Evolutionary conservation across 1,140 invertebrate genomes (phyloP).

Genomic region (Drosophila sturtevanti): DNA sequence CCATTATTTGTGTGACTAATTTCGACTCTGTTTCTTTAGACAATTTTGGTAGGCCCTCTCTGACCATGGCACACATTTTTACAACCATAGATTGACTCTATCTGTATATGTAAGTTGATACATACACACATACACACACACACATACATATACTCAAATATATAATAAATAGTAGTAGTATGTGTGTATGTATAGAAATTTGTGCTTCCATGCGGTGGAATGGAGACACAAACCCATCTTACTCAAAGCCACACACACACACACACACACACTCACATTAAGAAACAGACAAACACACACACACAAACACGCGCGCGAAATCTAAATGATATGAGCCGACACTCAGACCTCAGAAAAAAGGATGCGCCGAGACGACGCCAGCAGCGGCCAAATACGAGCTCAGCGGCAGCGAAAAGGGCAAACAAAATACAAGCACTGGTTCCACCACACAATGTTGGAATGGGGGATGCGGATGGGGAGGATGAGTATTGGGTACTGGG

Average conservation of each 20-base stretch:
- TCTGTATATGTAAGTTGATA: no score
- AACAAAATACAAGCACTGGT: slow-evolving; percentile 19
- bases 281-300: no score
- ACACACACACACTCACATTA: slow-evolving; percentile 5
- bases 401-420: slow-evolving; percentile 26
- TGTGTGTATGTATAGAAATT: slow-evolving; percentile 8
- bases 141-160: neutral
- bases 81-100: neutral
- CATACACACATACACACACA: neutral
- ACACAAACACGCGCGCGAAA: slow-evolving; percentile 8
- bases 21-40: slow-evolving; percentile 2
- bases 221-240: neutral
- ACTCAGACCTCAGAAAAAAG: slow-evolving; percentile 34
- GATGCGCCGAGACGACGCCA: slow-evolving; percentile 51
- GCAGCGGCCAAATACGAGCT: slow-evolving; percentile 18
- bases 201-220: neutral
- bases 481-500: neutral
- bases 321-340: slow-evolving; percentile 14
- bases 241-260: neutral
- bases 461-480: neutral
- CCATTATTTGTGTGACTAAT: neutral
- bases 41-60: slow-evolving; percentile 3
- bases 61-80: slow-evolving; percentile 18
- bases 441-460: neutral
- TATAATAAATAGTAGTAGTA: slow-evolving; percentile 7